Conservation (phyloP, 1,140 invertebrate species). For the Lasaia peninsularis region DNA sequence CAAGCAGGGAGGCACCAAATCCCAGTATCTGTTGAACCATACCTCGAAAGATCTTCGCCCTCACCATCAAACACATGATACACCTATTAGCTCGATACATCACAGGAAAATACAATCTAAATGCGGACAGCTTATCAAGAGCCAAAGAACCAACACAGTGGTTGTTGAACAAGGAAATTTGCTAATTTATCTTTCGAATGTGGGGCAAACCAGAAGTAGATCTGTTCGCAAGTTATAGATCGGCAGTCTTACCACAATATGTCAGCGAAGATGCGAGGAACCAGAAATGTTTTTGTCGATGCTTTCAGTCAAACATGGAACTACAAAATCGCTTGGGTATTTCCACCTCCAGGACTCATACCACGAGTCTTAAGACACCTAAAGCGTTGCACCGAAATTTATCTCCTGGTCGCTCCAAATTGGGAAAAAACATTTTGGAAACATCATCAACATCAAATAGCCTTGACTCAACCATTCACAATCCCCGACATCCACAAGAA, state of each 20-base stretch:
- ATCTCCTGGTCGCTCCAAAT: neutral
- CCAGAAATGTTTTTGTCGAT: neutral
- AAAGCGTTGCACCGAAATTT: neutral
- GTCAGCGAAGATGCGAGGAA: neutral
- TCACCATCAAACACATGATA: neutral
- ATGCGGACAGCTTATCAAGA: neutral
- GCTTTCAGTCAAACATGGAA: neutral
- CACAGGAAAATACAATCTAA: neutral
- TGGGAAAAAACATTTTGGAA: neutral
- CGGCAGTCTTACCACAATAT: neutral
- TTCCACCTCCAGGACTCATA: neutral
- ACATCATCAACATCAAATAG: neutral
- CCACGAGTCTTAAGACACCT: neutral
- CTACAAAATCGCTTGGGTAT: neutral
- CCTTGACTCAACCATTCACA: neutral
- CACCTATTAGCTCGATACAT: neutral
- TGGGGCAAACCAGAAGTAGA: neutral
- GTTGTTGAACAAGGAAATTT: neutral
- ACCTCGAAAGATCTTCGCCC: neutral
- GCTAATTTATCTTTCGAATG: neutral
- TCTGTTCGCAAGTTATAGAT: neutral
- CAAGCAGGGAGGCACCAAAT: neutral
- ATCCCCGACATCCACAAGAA: neutral
- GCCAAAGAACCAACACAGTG: neutral
- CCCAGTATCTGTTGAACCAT: neutral